Evolutionary conservation across 2,113 vertebrate species (phyloP).

Genomic region (Gymnogyps californianus): DNA sequence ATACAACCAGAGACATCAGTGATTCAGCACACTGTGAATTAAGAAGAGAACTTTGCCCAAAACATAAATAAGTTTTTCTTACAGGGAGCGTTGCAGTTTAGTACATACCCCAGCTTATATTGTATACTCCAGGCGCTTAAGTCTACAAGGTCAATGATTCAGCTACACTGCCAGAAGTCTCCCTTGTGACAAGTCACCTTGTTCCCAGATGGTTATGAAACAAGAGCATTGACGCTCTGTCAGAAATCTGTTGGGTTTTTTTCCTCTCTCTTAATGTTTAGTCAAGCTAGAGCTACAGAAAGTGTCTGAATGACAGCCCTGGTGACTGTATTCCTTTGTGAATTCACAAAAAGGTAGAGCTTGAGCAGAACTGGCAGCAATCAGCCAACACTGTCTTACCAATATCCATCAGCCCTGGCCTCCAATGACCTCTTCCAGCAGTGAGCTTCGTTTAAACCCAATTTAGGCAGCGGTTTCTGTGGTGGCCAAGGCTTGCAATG

Average conservation of each 20-base stretch:
- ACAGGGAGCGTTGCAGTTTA: background rate
- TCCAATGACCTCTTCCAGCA: background rate
- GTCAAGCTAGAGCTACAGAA: background rate
- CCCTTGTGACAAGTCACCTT: background rate
- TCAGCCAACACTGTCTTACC: background rate
- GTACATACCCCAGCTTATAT: background rate
- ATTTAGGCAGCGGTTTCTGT: background rate
- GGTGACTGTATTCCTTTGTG: background rate
- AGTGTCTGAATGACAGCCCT: background rate
- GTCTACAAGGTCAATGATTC: background rate
- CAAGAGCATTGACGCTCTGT: background rate
- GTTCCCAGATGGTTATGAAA: conserved; percentile 1
- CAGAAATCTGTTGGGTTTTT: background rate
- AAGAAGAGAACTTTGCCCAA: background rate
- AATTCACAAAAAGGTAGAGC: background rate
- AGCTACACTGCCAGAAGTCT: background rate
- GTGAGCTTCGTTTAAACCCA: background rate
- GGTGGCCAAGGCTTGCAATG: background rate
- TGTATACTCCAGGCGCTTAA: background rate
- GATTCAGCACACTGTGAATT: background rate
- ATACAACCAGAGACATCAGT: background rate
- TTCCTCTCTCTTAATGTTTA: background rate
- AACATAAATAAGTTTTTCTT: background rate
- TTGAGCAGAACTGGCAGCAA: background rate
- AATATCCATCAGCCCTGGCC: background rate